These are phyloP conservation scores for Atherinosoma microstoma DNA, from an alignment of 2,797 vertebrate species.

Conservation along the genomic window DNA sequence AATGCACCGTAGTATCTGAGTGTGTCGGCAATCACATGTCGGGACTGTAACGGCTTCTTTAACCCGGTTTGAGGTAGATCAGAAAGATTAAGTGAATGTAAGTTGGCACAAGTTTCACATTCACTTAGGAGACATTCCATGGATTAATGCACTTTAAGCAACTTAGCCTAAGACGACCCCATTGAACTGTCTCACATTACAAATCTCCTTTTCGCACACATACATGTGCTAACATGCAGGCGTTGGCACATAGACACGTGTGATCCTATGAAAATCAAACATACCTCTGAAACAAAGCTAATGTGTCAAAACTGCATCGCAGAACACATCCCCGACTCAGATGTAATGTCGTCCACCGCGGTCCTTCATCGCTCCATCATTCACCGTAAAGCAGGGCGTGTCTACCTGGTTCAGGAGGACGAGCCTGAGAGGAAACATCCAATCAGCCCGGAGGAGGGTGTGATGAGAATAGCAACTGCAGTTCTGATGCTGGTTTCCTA, in stretches of 20 bases:
- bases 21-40: neutral
- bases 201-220: constrained; percentile 10
- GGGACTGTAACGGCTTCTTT: constrained; percentile 1
- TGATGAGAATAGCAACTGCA: constrained; percentile 78
- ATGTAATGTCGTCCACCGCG: constrained; percentile 85
- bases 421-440: constrained; percentile 53
- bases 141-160: constrained; percentile 66
- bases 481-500: constrained; percentile 90
- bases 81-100: constrained; percentile 74
- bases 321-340: constrained; percentile 84
- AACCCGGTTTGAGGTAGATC: constrained; percentile 55
- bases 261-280: neutral
- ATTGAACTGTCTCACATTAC: constrained; percentile 30
- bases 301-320: neutral
- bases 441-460: constrained; percentile 73
- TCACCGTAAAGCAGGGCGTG: constrained; percentile 70
- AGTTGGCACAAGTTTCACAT: constrained; percentile 68
- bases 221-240: neutral
- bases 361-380: constrained; percentile 85
- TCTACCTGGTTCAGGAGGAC: constrained; percentile 80
- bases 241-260: constrained; percentile 1
- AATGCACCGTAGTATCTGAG: neutral
- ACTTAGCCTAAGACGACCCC: constrained; percentile 61
- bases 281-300: neutral
- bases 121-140: constrained; percentile 64